These are phyloP conservation scores for Corythornis cristatus DNA, from an alignment of 2,113 vertebrate species.

Conservation along the genomic window DNA sequence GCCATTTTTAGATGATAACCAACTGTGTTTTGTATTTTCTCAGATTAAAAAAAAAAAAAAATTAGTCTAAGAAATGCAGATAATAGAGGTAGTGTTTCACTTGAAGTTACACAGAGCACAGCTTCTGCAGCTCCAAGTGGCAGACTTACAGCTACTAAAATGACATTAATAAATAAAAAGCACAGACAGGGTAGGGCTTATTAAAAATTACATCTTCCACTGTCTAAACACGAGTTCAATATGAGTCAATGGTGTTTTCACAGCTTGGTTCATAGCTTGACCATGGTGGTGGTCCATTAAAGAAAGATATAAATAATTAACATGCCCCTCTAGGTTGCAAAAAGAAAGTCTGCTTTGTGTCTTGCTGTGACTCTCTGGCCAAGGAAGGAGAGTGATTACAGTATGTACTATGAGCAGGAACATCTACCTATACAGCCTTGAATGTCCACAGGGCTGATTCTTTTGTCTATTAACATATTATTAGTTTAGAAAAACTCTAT, in stretches of 20 bases:
- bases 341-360: slow-evolving; percentile 54
- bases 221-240: slow-evolving; percentile 42
- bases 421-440: not conserved
- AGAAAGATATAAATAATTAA: slow-evolving; percentile 55
- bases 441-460: not conserved
- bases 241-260: slow-evolving; percentile 49
- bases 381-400: not conserved
- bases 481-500: not conserved
- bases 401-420: not conserved
- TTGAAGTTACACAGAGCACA: not conserved
- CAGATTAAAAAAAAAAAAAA: not conserved
- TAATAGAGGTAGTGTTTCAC: slow-evolving; percentile 2
- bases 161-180: slow-evolving; percentile 45
- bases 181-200: not conserved
- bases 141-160: not conserved
- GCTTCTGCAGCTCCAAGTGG: not conserved
- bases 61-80: not conserved
- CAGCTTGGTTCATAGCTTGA: slow-evolving; percentile 34
- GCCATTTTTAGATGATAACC: not conserved
- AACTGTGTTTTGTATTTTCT: slow-evolving; percentile 20
- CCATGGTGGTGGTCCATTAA: slow-evolving; percentile 41
- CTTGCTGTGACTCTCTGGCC: not conserved
- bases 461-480: not conserved
- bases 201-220: slow-evolving; percentile 59
- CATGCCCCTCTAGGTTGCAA: slow-evolving; percentile 8